Evolutionary conservation across 2,797 vertebrate genomes (phyloP).

Genomic region (Characodon lateralis): DNA sequence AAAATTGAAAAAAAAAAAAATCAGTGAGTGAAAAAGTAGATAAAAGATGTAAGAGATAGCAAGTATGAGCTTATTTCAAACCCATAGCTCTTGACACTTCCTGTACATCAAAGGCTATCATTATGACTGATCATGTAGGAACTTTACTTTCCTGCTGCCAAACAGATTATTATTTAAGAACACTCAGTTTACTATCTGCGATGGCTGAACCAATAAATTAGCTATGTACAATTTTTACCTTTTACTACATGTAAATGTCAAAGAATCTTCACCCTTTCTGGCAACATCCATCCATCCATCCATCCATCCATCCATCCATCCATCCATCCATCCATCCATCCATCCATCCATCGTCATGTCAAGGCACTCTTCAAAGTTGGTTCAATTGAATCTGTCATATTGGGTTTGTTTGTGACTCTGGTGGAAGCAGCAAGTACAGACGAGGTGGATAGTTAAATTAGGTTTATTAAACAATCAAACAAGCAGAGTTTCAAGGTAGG

Average conservation of each 20-base stretch:
- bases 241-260: background rate
- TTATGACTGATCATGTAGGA: background rate
- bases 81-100: constrained; percentile 18
- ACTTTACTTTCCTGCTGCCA: background rate
- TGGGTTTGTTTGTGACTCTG: too few relatives aligned
- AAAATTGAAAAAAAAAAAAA: background rate
- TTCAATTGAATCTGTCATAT: too few relatives aligned
- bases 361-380: too few relatives aligned
- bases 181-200: background rate
- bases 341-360: too few relatives aligned
- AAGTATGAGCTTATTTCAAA: constrained; percentile 16
- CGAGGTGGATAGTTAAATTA: too few relatives aligned
- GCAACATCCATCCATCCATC: too few relatives aligned
- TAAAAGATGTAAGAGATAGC: constrained; percentile 1
- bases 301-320: too few relatives aligned
- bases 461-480: too few relatives aligned
- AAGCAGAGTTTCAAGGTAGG: too few relatives aligned
- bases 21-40: constrained; percentile 16
- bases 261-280: background rate
- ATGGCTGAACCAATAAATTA: background rate
- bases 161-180: background rate
- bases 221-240: background rate
- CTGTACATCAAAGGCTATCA: background rate
- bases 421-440: too few relatives aligned
- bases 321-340: too few relatives aligned